Conservation (phyloP, 2,888 invertebrate genomes). For the Drosophila rellima region DNA sequence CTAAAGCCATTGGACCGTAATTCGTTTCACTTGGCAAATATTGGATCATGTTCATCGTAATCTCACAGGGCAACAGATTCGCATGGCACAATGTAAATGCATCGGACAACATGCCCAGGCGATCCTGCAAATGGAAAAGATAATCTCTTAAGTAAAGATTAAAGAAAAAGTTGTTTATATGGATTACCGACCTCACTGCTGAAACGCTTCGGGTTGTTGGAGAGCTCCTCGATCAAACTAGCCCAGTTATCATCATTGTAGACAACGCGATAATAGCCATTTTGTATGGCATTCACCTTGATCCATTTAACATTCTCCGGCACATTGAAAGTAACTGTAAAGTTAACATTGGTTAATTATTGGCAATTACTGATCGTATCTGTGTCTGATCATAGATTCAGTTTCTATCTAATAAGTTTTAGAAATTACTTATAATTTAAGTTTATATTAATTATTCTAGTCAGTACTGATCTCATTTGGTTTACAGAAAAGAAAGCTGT, state of each 20-base stretch:
- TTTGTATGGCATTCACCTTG: slow-evolving; percentile 85
- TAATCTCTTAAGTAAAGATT: not conserved
- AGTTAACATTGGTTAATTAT: not conserved
- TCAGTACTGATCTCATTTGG: not conserved
- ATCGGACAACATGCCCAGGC: slow-evolving; percentile 85
- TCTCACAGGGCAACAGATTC: slow-evolving; percentile 85
- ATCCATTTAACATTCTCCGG: slow-evolving; percentile 85
- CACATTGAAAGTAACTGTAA: slow-evolving; percentile 84
- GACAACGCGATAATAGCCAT: slow-evolving; percentile 85
- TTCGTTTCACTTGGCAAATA: slow-evolving; percentile 85
- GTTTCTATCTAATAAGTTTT: too few relatives aligned
- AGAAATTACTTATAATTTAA: too few relatives aligned
- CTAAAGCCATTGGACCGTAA: slow-evolving; percentile 85
- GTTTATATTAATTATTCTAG: not conserved
- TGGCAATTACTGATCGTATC: not conserved
- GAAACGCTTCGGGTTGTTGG: slow-evolving; percentile 82
- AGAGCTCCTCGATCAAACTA: slow-evolving; percentile 83
- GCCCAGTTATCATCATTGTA: slow-evolving; percentile 85
- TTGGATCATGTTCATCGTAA: slow-evolving; percentile 85
- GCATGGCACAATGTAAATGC: slow-evolving; percentile 86
- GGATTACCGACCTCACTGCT: slow-evolving; percentile 77
- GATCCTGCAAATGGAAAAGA: slow-evolving; percentile 74
- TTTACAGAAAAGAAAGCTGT: not conserved
- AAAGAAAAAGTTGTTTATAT: accelerated
- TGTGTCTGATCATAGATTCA: not conserved